These are phyloP conservation scores for Euleptes europaea DNA, from an alignment of 2,113 vertebrate genomes.

Conservation along the genomic window DNA sequence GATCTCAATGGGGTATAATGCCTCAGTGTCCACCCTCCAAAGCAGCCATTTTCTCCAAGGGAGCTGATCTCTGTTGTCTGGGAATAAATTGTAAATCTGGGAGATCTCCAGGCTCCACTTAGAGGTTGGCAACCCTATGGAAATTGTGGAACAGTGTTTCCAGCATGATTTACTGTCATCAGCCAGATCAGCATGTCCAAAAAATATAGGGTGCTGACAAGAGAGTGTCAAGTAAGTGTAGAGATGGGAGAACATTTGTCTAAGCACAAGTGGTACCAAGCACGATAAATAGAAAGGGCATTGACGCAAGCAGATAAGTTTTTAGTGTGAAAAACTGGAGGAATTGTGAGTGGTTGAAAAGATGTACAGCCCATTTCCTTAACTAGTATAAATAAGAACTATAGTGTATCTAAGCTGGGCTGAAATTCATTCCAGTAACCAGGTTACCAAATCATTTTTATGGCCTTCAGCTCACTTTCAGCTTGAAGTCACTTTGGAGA, in stretches of 20 bases:
- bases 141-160: slow-evolving; percentile 6
- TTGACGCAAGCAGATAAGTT: not conserved
- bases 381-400: not conserved
- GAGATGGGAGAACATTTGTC: not conserved
- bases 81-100: too few relatives aligned
- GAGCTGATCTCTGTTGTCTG: too few relatives aligned
- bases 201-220: slow-evolving; percentile 12
- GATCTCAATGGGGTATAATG: too few relatives aligned
- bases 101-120: too few relatives aligned
- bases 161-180: slow-evolving; percentile 41
- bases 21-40: too few relatives aligned
- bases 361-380: not conserved
- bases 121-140: too few relatives aligned
- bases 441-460: fast-evolving
- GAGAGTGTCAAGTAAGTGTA: not conserved
- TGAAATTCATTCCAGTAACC: not conserved
- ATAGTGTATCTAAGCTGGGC: not conserved
- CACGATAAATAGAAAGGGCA: fast-evolving
- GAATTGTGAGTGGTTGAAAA: not conserved
- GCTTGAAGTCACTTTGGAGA: not conserved
- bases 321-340: not conserved
- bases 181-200: slow-evolving; percentile 16
- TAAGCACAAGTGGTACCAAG: not conserved
- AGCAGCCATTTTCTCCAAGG: too few relatives aligned
- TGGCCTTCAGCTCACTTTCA: not conserved